Evolutionary conservation across 2,888 invertebrate species (phyloP), one percentile per base, ranked within the genome.

Genomic region (Drosophila dives): DNA sequence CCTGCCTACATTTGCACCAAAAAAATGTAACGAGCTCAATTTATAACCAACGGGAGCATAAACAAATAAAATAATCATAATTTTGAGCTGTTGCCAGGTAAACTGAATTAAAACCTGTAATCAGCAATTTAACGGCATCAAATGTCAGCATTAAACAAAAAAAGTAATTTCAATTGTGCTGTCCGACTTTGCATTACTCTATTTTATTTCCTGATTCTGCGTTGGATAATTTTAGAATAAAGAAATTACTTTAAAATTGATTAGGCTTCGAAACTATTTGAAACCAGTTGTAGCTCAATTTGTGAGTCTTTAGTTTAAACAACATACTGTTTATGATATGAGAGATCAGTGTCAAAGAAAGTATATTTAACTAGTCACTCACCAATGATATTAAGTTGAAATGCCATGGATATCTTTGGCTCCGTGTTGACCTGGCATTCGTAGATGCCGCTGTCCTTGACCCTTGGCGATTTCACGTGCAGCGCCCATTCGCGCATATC

Each of bases 401-500:
- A 97, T 76, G 97, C 97, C 90, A 97, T 94, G 54, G 96, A 97
- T 95, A 97, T 97, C 94, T 97, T 97, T 71, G 97, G 97, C 92
- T 97, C 97, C 0, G 97, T 97, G 93, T 94, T 95, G 83, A 94
- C 94, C 92, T 94, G 94, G 89, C 94, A 94, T 86, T 94, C 94
- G 91, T 94, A 94, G 80, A 94, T 93, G 61, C 97, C 97, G 3
- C 96, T 96, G 93, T 97, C 97, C 87, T 97, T 94, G 86, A 96
- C 94, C 93, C 97, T 97, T 8, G 97, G 96, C 89, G 96, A 97
- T 93, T 97, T 97, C 91, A 97, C 96, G 93, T 97, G 97, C 67
- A 97, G 94, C 76, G 97, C 97, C 97, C 97, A 97, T 93, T 97
- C 97, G 92, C 97, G 96, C 51, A 97, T 96, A 92, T 96, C 96